phyloP scores from a whole-genome alignment of 2,888 invertebrate genomes.

The Mimachlamys varia region DNA sequence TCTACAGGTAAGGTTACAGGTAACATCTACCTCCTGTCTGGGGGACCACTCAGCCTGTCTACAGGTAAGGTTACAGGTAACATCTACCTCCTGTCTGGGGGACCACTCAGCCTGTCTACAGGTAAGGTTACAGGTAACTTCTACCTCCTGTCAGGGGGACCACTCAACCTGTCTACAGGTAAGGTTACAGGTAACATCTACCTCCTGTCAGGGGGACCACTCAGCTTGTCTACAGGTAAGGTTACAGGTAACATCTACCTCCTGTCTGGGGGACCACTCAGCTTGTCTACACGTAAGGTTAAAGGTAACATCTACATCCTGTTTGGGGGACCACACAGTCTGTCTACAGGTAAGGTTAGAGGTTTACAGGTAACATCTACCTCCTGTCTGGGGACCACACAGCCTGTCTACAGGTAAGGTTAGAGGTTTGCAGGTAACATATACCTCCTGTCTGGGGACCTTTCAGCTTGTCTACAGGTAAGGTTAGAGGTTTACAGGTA shows the following conservation, averaged over 20 bases:
- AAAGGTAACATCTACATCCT: too few species aligned
- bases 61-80: too few species aligned
- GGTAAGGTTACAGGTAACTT: too few species aligned
- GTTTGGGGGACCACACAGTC: slow-evolving; percentile 85
- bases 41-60: slow-evolving; percentile 84
- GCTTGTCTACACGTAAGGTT: slow-evolving; percentile 85
- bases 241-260: too few species aligned
- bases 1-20: slow-evolving; percentile 86
- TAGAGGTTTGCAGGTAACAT: too few species aligned
- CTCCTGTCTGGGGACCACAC: slow-evolving; percentile 87
- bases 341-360: slow-evolving; percentile 86
- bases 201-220: slow-evolving; percentile 88
- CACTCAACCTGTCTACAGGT: slow-evolving; percentile 85
- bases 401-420: slow-evolving; percentile 85
- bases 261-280: slow-evolving; percentile 87
- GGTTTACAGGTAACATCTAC: slow-evolving; percentile 87
- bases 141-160: slow-evolving; percentile 88
- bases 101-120: slow-evolving; percentile 86
- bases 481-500: not conserved
- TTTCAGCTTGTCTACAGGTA: slow-evolving; percentile 85
- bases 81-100: slow-evolving; percentile 88
- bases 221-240: slow-evolving; percentile 85
- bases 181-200: too few species aligned
- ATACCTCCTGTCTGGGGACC: slow-evolving; percentile 88
- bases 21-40: too few species aligned